Percentiles rank a stretch among this genome's conserved stretches.
Evolutionary conservation across 2,888 invertebrate species (phyloP).

Genomic region (Tachina fera): DNA sequence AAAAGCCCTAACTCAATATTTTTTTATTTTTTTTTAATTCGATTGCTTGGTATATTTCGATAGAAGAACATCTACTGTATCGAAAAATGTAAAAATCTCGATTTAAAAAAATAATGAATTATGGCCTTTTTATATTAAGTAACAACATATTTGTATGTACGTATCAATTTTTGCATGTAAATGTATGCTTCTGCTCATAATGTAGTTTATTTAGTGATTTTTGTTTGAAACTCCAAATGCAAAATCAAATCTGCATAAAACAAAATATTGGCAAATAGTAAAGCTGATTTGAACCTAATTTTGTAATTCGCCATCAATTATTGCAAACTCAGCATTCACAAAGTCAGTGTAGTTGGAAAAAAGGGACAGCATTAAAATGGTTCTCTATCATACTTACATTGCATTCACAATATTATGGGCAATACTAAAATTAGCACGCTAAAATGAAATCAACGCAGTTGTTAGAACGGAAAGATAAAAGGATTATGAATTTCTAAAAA

Average conservation of each 20-base stretch:
- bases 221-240: background rate
- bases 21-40: too few relatives aligned
- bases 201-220: constrained; percentile 13
- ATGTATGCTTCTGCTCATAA: background rate
- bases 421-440: constrained; percentile 48
- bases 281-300: constrained; percentile 24
- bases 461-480: constrained; percentile 3
- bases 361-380: too few relatives aligned
- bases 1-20: too few relatives aligned
- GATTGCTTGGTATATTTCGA: too few relatives aligned
- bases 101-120: too few relatives aligned
- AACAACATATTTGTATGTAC: too few relatives aligned
- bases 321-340: background rate
- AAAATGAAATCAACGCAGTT: constrained; percentile 45
- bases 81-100: too few relatives aligned
- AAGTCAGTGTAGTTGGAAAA: too few relatives aligned
- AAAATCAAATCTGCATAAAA: constrained; percentile 21
- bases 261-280: background rate
- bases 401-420: background rate
- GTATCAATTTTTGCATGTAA: background rate
- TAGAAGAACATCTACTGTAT: too few relatives aligned
- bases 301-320: constrained; percentile 18
- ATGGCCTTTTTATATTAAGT: too few relatives aligned
- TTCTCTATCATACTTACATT: too few relatives aligned
- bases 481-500: background rate